Evolutionary conservation across 2,113 vertebrate species (phyloP).

Genomic region (Prolemur simus): DNA sequence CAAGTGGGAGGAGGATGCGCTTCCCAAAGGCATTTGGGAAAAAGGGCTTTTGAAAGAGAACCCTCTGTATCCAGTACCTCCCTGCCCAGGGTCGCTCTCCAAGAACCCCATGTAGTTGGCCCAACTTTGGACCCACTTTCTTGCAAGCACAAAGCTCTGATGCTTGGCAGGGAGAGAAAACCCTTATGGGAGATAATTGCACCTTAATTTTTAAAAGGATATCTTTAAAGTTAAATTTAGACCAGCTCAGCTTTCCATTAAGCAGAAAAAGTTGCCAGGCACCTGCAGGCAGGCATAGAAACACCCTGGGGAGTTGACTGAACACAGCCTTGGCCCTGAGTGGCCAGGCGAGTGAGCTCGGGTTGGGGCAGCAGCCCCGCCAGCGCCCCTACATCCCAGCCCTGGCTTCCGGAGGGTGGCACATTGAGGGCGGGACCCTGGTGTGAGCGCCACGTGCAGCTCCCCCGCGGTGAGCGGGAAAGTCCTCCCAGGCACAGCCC

Average conservation of each 20-base stretch:
- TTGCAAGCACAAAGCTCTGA: not conserved
- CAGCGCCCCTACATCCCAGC: not conserved
- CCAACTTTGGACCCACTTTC: not conserved
- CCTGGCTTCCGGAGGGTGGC: not conserved
- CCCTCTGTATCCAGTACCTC: too few relatives aligned
- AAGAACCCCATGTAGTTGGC: not conserved
- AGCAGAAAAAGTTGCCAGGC: slow-evolving; percentile 66
- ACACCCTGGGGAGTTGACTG: slow-evolving; percentile 5
- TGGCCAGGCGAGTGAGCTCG: not conserved
- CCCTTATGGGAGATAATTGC: slow-evolving; percentile 35
- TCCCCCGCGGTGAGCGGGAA: not conserved
- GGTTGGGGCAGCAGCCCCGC: not conserved
- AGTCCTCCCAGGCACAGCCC: not conserved
- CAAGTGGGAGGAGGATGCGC: not conserved
- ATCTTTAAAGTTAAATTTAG: slow-evolving; percentile 68
- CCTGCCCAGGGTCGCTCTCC: not conserved
- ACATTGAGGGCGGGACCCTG: not conserved
- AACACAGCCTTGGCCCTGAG: not conserved
- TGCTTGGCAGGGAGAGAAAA: not conserved
- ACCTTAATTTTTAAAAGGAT: slow-evolving; percentile 63
- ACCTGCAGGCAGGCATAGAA: slow-evolving; percentile 29
- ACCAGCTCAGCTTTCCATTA: slow-evolving; percentile 47
- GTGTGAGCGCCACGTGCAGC: slow-evolving; percentile 28
- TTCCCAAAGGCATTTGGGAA: not conserved
- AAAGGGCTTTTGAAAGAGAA: not conserved